Evolutionary conservation across 2,113 vertebrate species (phyloP), one percentile per base, ranked within the genome.

Genomic region (Oncorhynchus masou): DNA sequence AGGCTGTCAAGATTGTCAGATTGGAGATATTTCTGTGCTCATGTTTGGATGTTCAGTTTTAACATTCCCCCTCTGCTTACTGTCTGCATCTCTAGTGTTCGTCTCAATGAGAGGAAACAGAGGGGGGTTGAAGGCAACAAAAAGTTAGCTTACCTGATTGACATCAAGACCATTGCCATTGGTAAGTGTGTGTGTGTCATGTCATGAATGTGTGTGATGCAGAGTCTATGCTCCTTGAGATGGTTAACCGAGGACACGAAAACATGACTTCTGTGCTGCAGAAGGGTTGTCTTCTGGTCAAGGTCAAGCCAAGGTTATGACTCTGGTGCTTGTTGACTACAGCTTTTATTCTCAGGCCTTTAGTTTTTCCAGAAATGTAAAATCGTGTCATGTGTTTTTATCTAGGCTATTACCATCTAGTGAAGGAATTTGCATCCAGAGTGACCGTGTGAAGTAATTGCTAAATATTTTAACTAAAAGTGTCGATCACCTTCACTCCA

Each of bases 141-240:
- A 93, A 97, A 96, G 72, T 90, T 99, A 31, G 95, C 97, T 19
- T 99, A 99, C 80, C 91, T 99, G 60, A 90, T 99, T 27, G 98
- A 99, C 85, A 92, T 98, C 81, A 99, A 99, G 90, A 99, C 97
- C 22, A 95, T 99, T 69, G 95, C 97, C 60, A 84, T 96, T 54
- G 95, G 97, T 97, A 86, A 93, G 91, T 75, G 9, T 57, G 39
- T 57, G 68, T 70, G 39, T 45, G 39, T 45, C 2, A 11, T 45
- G 9, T 9, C 39, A 5, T 19, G 66, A 27, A 19, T 68, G 15
- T 6, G 27, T 31, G 8, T 27, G 12, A 19, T 24, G 25, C 25
- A 24, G 22, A 65, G 62, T 24, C 11, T 65, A 15, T 27, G 62
- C 12, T 54, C 59, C 59, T n/a, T 24, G 13, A 22, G 19, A 11